Conservation (phyloP, 2,888 invertebrate genomes). For the Ptychoptera albimana region DNA sequence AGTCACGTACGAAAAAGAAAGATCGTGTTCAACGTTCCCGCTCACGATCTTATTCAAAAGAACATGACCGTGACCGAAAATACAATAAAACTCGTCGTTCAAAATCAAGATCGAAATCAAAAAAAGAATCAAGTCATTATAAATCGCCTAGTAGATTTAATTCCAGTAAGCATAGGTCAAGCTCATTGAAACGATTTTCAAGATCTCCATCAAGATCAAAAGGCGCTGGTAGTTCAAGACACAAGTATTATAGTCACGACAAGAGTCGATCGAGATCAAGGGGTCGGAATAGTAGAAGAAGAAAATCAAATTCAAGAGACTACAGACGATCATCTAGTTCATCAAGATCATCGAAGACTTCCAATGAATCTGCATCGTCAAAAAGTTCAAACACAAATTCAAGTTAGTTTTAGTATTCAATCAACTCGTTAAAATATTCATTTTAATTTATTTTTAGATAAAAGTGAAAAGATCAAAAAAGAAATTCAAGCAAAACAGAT, state of each 20-base stretch:
- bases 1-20: background rate
- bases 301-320: background rate
- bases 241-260: background rate
- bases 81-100: background rate
- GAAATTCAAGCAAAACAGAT: too few relatives aligned
- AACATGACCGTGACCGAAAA: background rate
- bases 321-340: background rate
- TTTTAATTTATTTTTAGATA: too few relatives aligned
- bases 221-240: background rate
- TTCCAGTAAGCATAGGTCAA: background rate
- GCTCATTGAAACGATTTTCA: background rate
- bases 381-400: background rate
- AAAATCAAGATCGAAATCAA: background rate
- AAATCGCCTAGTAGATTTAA: constrained; percentile 1
- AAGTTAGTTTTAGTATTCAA: background rate
- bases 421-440: background rate
- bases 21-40: background rate
- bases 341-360: background rate
- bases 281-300: background rate
- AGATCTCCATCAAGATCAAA: constrained; percentile 1
- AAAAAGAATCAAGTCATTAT: constrained; percentile 1
- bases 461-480: too few relatives aligned
- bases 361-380: background rate
- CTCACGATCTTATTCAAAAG: background rate
- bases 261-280: background rate